phyloP scores from a whole-genome alignment of 2,888 invertebrate genomes.

The Sthenelais limicola region DNA sequence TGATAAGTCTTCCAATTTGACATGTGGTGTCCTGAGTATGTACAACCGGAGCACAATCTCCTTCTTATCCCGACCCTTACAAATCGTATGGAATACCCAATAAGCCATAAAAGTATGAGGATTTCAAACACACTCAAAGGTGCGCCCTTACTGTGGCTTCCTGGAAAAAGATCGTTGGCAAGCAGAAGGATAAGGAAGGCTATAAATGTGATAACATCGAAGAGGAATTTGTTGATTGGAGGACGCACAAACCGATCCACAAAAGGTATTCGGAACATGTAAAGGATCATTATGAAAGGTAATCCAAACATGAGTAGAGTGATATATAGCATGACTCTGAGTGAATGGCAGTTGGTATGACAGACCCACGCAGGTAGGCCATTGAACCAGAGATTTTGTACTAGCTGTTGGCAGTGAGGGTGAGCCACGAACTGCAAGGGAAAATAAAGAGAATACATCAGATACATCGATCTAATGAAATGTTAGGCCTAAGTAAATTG shows the following conservation, averaged over 20 bases:
- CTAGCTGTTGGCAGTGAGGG: conserved; percentile 35
- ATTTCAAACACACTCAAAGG: neutral
- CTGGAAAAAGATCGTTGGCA: neutral
- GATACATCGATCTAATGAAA: too few species aligned
- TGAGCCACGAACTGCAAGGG: conserved; percentile 37
- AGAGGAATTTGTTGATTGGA: conserved; percentile 40
- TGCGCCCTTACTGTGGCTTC: neutral
- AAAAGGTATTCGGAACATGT: conserved; percentile 3
- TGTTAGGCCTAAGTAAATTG: too few species aligned
- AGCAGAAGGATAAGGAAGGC: conserved; percentile 12
- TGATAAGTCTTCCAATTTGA: neutral
- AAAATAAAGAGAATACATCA: neutral
- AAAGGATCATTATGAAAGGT: conserved; percentile 27
- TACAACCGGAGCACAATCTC: neutral
- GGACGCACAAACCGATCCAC: conserved; percentile 3
- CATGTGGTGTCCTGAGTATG: too few species aligned
- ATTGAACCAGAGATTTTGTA: conserved; percentile 24
- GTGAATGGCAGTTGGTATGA: neutral
- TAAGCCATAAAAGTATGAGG: conserved; percentile 7
- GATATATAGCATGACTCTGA: conserved; percentile 6
- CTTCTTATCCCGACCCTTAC: neutral
- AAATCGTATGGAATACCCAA: conserved; percentile 5
- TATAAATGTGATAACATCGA: conserved; percentile 21
- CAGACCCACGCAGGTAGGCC: conserved; percentile 33
- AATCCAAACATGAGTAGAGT: neutral